These are phyloP conservation scores for Aphaenogaster floridana DNA, from an alignment of 1,140 invertebrate species.

Conservation along the genomic window DNA sequence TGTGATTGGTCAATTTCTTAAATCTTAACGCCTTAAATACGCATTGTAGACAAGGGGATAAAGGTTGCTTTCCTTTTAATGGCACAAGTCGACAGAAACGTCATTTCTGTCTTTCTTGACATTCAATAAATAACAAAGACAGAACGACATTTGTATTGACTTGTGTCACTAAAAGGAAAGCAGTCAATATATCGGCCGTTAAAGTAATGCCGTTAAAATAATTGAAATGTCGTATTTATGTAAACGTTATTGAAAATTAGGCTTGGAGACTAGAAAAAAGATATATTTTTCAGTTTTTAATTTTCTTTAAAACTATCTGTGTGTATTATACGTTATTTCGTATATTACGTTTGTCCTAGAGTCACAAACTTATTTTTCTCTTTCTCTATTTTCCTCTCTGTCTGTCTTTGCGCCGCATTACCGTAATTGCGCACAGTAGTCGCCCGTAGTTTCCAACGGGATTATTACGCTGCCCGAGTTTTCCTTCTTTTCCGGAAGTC, in stretches of 20 bases:
- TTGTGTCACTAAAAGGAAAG: no score
- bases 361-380: slow-evolving; percentile 1
- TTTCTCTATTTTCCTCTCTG: not conserved
- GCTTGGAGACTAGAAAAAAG: not conserved
- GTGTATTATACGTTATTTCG: not conserved
- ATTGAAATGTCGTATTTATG: slow-evolving; percentile 32
- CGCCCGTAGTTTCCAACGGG: slow-evolving; percentile 50
- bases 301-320: not conserved
- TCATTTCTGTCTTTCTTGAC: no score
- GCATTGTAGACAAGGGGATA: no score
- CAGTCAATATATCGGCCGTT: no score
- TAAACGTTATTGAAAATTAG: slow-evolving; percentile 20
- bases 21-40: no score
- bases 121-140: no score
- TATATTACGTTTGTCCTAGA: not conserved
- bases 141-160: no score
- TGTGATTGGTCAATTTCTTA: no score
- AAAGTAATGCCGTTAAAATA: not conserved
- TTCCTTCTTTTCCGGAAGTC: slow-evolving; percentile 59
- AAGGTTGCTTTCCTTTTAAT: no score
- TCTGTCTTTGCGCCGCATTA: slow-evolving; percentile 45
- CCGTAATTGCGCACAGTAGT: slow-evolving; percentile 54
- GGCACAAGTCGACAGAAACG: no score
- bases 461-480: slow-evolving; percentile 55
- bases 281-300: not conserved